Evolutionary conservation across 2,113 vertebrate genomes (phyloP).

Genomic region (Motacilla tschutschensis): DNA sequence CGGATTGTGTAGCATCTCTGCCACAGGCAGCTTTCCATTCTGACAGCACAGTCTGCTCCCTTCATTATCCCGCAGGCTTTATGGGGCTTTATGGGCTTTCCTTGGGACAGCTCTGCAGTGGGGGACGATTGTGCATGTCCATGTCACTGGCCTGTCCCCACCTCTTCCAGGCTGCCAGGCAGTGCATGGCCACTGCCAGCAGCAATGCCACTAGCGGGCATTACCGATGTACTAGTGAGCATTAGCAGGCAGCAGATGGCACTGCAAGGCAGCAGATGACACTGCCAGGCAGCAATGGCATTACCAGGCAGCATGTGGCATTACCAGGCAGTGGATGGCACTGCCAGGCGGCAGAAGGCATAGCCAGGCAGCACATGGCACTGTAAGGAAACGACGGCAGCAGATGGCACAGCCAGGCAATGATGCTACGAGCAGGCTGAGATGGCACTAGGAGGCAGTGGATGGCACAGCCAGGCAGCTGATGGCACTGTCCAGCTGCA

Average conservation of each 20-base stretch:
- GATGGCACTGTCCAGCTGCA: background rate
- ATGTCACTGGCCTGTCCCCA: background rate
- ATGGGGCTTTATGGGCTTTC: background rate
- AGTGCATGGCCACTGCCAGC: background rate
- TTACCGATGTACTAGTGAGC: background rate
- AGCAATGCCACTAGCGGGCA: background rate
- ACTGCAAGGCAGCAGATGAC: background rate
- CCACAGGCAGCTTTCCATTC: background rate
- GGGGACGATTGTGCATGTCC: background rate
- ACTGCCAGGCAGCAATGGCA: background rate
- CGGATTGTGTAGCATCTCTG: background rate
- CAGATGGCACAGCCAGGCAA: background rate
- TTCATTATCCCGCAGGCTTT: background rate
- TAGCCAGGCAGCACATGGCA: background rate
- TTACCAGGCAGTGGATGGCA: background rate
- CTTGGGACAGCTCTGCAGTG: background rate
- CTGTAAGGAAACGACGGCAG: background rate
- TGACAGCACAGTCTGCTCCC: background rate
- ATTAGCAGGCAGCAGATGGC: background rate
- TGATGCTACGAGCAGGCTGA: background rate
- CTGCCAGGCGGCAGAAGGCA: background rate
- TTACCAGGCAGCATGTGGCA: background rate
- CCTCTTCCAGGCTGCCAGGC: background rate
- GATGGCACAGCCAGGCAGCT: background rate
- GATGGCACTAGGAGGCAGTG: background rate